Evolutionary conservation across 64 coral and sea anemone genomes (phyloP), one percentile per base, ranked within the genome.

Genomic region (Orbicella faveolata): DNA sequence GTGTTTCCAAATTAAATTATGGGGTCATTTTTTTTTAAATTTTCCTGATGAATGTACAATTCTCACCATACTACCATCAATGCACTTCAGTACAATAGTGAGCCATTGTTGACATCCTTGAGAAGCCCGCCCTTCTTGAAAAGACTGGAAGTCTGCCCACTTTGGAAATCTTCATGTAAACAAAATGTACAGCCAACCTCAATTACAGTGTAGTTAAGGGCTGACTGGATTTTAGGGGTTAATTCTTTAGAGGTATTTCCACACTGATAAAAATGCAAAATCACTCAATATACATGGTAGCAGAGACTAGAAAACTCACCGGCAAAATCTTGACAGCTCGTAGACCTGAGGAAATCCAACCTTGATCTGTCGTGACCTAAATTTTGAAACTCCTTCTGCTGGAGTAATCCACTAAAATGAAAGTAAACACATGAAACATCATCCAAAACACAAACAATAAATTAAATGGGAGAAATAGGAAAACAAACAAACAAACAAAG

Each of bases 341-440:
- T 94, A 94, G 65, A 84, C 23, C 34, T 94, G 92, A 34, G 92
- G 92, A 23, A 72, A 12, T n/a, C 78, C 87, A 52, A 94, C 3
- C 15, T 35, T 77, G 33, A 61, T 80, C 30, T 94, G 83, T 34
- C 18, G 69, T n/a, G 14, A 20, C 48, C 9, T 61, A 53, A 14
- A 65, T 20, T 88, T 81, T 52, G 54, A 30, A 34, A 68, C 48
- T 36, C 63, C 81, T 86, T 83, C 72, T 34, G 82, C 73, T 75
- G 90, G 90, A 61, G 41, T 77, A 59, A 84, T 66, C 90, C 90
- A 92, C 90, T 92, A 48, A 20, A 62, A 77, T 67, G 7, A 44
- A 92, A 86, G 39, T 41, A 2, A 41, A 41, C 39, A 41, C 39
- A 4, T 41, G 39, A 69, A n/a, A 69, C 5, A 4, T 67, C 21